Evolutionary conservation across 92 coral and sea anemone species (phyloP), one percentile per base, ranked within the genome.

Genomic region (Desmophyllum pertusum): DNA sequence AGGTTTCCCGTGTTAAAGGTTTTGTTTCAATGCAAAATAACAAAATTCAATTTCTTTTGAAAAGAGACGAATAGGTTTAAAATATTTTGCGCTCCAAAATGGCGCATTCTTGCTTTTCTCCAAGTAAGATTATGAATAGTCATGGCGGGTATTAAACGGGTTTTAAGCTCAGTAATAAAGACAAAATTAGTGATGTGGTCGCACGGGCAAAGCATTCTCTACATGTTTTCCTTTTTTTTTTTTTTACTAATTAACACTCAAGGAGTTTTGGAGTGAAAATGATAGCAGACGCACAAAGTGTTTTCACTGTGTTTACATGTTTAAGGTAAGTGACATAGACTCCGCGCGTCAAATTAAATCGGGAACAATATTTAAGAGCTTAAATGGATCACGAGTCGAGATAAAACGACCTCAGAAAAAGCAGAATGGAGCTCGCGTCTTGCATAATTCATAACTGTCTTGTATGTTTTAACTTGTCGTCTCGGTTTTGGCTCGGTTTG

Each of bases 221-320:
- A 61, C 31, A 31, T n/a, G 57, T 31, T 40, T 70, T 71, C 37
- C 31, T 27, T 33, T 5, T n/a, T 66, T 48, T 21, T 27, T 5
- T n/a, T 66, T 48, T 21, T 27, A 70, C 45, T 71, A 53, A 81
- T 81, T 70, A 71, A 70, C 53, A 81, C 53, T 82, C 42, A 41
- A 39, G 70, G 43, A 42, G 61, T 71, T 51, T 40, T 27, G 41
- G 30, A 37, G 33, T 53, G 53, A 70, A 46, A 72, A 39, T 39
- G 70, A 81, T 71, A 39, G 30, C 50, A 51, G 46, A 63, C 19
- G 30, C 31, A 41, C 43, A 9, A 40, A 69, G 48, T 50, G 66
- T 69, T 50, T 33, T 25, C 27, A 18, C 5, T 9, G 4, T 71
- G 53, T 71, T 39, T n/a, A 19, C 63, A 46, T 21, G 45, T 55